Base-by-base conservation (phyloP, 37 sponge, comb jelly and placozoan species). In the Chondrilla cf. caribensis region DNA sequence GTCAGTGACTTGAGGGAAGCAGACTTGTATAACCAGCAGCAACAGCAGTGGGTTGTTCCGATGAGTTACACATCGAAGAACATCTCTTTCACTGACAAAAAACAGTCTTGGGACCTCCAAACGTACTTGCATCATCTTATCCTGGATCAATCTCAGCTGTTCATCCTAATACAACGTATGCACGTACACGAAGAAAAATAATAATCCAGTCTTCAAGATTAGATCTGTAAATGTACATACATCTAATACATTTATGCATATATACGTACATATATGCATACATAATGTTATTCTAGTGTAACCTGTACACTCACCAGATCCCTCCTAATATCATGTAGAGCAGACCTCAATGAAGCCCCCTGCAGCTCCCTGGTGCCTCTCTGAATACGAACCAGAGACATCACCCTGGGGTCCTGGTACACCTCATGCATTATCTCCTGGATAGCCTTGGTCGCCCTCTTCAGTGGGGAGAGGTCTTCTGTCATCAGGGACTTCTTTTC, bases 361-460 rank as follows among this genome's bases (percentile, higher is more conserved):
- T 93, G 93, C 41, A 93, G 38, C 25, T 93, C 93, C 65, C 93
- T 79, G 36, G 76, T 70, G 21, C 93, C 93, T 68, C 84, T 86
- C 42, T 68, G 80, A 81, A 86, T 93, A 38, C 44, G 67, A 3
- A 93, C 73, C 32, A 93, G 82, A 25, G 87, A 86, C 18, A 89
- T 47, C 7, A 84, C 84, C 26, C 84, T 55, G 4, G 84, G 79
- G 51, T 93, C 93, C 3, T 65, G 82, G 3, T 51, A 72, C 8
- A 93, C 86, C 19, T 83, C 72, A 25, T 47, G 9, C 57, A 81
- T 36, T 1, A 93, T 42, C 44, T 93, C 87, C 54, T 89, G 87
- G 40, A 78, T 71, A 21, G 25, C 77, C 9, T 33, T 43, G 21
- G 80, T 87, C 24, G 84, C 87, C 29, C 43, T n/a, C 57, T 93